phyloP scores from a whole-genome alignment of 23 tunicate species.

The Corella eumyota region DNA sequence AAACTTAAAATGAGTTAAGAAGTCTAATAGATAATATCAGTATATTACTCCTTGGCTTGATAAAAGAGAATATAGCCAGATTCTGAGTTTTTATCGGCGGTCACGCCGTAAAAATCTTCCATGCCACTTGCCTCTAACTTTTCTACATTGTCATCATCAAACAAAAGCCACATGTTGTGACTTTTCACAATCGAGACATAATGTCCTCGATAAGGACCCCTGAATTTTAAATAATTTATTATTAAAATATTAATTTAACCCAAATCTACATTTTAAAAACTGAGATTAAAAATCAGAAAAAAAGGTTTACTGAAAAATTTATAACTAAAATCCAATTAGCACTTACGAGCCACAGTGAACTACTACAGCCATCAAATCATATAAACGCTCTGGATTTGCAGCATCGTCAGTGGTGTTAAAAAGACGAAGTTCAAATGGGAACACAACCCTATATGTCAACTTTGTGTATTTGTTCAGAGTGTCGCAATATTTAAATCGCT shows the following conservation, averaged over 20 bases:
- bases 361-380: conserved; percentile 93
- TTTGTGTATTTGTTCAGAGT: conserved; percentile 76
- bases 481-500: conserved; percentile 90
- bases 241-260: not conserved
- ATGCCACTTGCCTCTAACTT: conserved; percentile 66
- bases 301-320: too few species aligned
- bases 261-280: too few species aligned
- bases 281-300: too few species aligned
- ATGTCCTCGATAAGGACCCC: conserved; percentile 97
- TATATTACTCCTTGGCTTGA: conserved; percentile 15
- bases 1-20: too few species aligned
- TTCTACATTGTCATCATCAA: conserved; percentile 96
- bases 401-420: conserved; percentile 92
- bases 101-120: conserved; percentile 94
- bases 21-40: too few species aligned
- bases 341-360: conserved; percentile 99
- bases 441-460: conserved; percentile 79
- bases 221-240: conserved; percentile 7
- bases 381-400: conserved; percentile 51
- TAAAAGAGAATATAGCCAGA: conserved; percentile 95
- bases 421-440: conserved; percentile 77
- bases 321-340: too few species aligned
- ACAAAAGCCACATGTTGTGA: conserved; percentile 89
- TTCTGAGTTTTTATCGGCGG: conserved; percentile 93
- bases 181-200: conserved; percentile 91